Base-by-base conservation (phyloP, 1,140 invertebrate species). In the Scaptomyza hsui region DNA sequence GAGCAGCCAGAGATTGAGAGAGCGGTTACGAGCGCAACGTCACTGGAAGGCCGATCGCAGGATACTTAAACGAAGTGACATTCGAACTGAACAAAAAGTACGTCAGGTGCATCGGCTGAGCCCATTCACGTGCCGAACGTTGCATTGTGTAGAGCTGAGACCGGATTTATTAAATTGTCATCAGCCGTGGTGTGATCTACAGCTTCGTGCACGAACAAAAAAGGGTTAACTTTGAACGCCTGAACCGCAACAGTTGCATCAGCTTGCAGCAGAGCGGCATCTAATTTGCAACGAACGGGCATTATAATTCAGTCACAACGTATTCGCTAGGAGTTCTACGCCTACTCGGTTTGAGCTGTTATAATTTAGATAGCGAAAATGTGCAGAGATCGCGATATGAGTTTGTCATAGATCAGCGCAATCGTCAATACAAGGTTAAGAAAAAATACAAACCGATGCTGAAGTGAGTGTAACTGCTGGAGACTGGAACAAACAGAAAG, bases 321-420 rank as follows among this genome's bases (percentile, higher is more conserved):
- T 91, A 90, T 91, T 91, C 89, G 86, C 71, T 90, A 90, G 79
- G 78, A 81, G 89, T 82, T 67, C 75, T 89, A 49, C 85, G 78
- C 56, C 71, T 90, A 75, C 75, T 91, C 64, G 78, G 80, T 88
- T 75, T 79, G 72, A 83, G 83, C 80, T 75, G 72, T 76, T 81
- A 77, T 79, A 79, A 89, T 77, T 86, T 91, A 72, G 77, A 75
- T 80, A 89, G 89, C 83, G 89, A 91, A 90, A 91, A 91, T 91
- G 91, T 91, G 91, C 91, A 91, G 90, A 91, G 91, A 91, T 91
- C 90, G 91, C 85, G 91, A 91, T 91, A 91, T 91, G 91, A 89
- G 76, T 89, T 91, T 76, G 83, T 88, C 77, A 82, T 91, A 91
- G 89, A 91, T 90, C 89, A 90, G 72, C 89, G 86, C 52, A 91